These are phyloP conservation scores for Umimayanthus kanabou DNA, from an alignment of 92 coral and sea anemone species.

Conservation along the genomic window DNA sequence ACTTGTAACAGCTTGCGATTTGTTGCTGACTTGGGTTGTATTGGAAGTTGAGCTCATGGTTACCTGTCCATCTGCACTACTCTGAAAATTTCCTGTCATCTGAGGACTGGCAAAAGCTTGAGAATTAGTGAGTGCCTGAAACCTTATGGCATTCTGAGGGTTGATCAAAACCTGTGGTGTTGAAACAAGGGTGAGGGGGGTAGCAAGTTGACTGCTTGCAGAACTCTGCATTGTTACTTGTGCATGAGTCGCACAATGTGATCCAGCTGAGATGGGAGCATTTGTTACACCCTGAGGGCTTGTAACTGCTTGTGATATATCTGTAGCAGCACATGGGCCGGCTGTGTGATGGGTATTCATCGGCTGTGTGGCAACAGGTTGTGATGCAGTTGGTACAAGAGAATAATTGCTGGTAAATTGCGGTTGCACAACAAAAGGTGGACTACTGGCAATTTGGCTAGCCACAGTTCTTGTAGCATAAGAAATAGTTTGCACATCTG, in stretches of 20 bases:
- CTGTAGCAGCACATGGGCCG: not conserved
- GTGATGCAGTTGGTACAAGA: not conserved
- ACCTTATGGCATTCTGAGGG: not conserved
- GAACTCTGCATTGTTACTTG: not conserved
- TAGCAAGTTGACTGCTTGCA: not conserved
- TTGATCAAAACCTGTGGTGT: not conserved
- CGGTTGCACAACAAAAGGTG: not conserved
- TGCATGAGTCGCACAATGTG: not conserved
- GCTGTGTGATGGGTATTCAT: not conserved
- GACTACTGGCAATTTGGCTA: not conserved
- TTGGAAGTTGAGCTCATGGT: not conserved
- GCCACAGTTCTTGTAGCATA: not conserved
- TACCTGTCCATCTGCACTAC: not conserved
- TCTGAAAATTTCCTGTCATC: not conserved
- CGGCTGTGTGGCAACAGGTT: not conserved
- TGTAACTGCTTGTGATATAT: not conserved
- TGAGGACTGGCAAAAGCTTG: not conserved
- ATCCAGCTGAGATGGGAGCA: not conserved
- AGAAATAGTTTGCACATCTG: not conserved
- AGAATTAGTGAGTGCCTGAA: not conserved
- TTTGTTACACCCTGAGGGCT: not conserved
- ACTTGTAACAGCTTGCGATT: not conserved
- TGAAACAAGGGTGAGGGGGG: not conserved
- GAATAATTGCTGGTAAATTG: not conserved
- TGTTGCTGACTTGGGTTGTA: not conserved